phyloP scores from a whole-genome alignment of 2,888 invertebrate species.

The Onchidella celtica region DNA sequence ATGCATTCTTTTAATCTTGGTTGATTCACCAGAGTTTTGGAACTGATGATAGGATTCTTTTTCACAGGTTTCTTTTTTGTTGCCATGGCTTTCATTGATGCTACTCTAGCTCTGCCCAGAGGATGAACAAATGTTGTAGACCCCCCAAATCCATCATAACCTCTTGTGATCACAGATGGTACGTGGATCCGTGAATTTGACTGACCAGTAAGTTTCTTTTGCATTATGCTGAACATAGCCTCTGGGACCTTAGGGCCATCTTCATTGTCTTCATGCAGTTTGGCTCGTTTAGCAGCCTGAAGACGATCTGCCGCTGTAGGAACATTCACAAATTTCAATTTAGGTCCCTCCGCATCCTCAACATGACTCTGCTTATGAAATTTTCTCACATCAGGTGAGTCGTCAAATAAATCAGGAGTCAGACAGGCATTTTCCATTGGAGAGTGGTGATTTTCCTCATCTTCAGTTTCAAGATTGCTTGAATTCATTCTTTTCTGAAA shows the following conservation, averaged over 20 bases:
- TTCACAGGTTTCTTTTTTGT: background rate
- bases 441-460: background rate
- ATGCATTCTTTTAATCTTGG: background rate
- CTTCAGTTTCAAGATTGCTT: background rate
- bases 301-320: conserved; percentile 59
- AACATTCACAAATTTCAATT: conserved; percentile 65
- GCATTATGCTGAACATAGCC: conserved; percentile 66
- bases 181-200: conserved; percentile 49
- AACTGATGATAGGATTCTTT: background rate
- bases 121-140: conserved; percentile 67
- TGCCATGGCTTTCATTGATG: background rate
- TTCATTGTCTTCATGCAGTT: background rate
- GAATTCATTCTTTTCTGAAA: background rate
- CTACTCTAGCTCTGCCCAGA: conserved; percentile 49
- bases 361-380: background rate
- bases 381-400: conserved; percentile 44
- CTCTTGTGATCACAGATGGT: conserved; percentile 64
- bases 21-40: background rate
- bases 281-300: conserved; percentile 22
- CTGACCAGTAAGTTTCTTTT: conserved; percentile 55
- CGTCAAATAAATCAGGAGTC: conserved; percentile 53
- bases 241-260: conserved; percentile 39
- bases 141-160: conserved; percentile 72
- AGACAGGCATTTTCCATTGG: background rate
- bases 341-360: conserved; percentile 16